Evolutionary conservation across 2,888 invertebrate species (phyloP), one percentile per base, ranked within the genome.

Genomic region (Orthosia incerta): DNA sequence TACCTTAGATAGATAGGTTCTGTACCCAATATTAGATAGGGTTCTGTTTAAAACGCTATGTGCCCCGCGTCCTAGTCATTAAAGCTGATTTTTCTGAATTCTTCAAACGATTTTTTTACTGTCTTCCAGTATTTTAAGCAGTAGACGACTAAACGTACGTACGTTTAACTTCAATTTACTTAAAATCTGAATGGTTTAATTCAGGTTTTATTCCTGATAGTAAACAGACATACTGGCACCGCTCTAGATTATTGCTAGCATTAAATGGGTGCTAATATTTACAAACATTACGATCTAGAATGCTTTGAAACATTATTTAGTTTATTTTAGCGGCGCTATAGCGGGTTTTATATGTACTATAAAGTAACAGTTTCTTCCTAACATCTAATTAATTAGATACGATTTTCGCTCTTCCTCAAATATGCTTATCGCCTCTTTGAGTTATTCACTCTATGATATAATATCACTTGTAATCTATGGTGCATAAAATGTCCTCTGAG

Each of bases 111-210:
- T 94, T 94, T 88, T 87, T 91, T 94, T 93, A 90, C 89, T 84
- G 95, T 95, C 95, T 95, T 95, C 95, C 95, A 95, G 86, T 95
- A 93, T 88, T 86, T 84, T 93, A 94, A 93, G 93, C 89, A 88
- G 88, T 90, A 91, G 90, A 88, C 80, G 83, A 89, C 81, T 86
- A 71, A 83, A 86, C 69, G 80, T 89, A 89, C 83, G 77, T 68
- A 76, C 82, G 88, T 88, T 87, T 79, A 82, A 85, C 77, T 89
- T 88, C 86, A 88, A 81, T 79, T 83, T 83, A 71, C 15, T 46
- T 64, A 74, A 83, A 83, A 51, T 62, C 15, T n/a, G 7, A 79
- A 80, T 84, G 66, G 67, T 79, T 78, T 75, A 83, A 83, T 75
- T 83, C 86, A 80, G 86, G 86, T 76, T 84, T 83, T 82, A 87